Evolutionary conservation across 2,888 invertebrate species (phyloP), one percentile per base, ranked within the genome.

Genomic region (Coelinius sp.): DNA sequence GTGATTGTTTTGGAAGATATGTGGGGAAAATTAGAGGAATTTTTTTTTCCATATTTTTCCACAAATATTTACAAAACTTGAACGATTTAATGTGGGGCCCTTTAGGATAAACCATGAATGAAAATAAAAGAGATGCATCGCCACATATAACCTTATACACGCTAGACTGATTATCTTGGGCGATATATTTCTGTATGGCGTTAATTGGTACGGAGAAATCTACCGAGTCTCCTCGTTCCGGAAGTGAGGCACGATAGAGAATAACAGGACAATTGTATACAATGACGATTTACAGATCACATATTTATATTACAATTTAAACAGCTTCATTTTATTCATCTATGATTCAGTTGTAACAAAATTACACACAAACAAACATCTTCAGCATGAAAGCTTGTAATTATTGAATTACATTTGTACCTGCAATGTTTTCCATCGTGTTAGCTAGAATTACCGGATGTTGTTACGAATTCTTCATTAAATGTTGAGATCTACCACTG

Each of bases 141-240:
- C 35, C 52, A 31, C 56, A 53, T 38, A 56, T 31, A 56, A 56
- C 14, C 74, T 69, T 73, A 62, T n/a, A 69, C 76, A 75, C 75
- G 75, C 76, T 76, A 77, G 75, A 72, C 72, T 76, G 76, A 76
- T 77, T 77, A 77, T 77, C 76, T 77, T 74, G 76, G 75, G 76
- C 75, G 73, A 68, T 75, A 74, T 75, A 72, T 77, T 77, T 77
- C 75, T 75, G 73, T n/a, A n/a, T 70, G 73, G 75, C 75, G 75
- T 77, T 78, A 76, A 79, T 78, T 72, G 76, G 76, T 76, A 76
- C 73, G 72, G 74, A 78, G 79, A 79, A 79, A 79, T 78, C 73
- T 52, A 69, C 73, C 69, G 59, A 66, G 72, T 74, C 70, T 69
- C 52, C 69, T 72, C 69, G 56, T 71, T 69, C 75, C 69, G 71